phyloP scores from a whole-genome alignment of 64 coral and sea anemone species.

The Orbicella faveolata region DNA sequence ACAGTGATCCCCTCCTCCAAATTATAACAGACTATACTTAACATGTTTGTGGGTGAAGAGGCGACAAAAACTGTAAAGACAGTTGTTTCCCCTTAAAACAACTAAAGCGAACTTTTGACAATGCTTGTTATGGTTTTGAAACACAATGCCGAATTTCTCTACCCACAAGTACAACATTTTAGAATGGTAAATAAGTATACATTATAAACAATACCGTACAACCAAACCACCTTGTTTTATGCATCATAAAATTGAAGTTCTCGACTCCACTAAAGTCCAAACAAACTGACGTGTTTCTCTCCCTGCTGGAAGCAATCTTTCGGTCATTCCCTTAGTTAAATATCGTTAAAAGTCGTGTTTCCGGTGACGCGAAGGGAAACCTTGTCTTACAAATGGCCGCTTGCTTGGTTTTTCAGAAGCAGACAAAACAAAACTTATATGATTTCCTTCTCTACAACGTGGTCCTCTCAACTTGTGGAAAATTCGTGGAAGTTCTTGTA shows the following conservation, averaged over 20 bases:
- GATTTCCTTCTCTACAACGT: not conserved
- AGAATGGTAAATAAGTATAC: conserved; percentile 4
- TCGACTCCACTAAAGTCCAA: not conserved
- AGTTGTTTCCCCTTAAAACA: conserved; percentile 21
- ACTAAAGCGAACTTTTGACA: conserved; percentile 14
- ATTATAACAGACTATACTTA: not conserved
- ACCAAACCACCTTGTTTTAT: conserved; percentile 20
- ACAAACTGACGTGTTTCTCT: conserved; percentile 19
- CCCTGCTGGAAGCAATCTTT: not conserved
- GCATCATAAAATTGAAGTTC: conserved; percentile 4
- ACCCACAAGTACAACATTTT: not conserved
- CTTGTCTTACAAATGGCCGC: not conserved
- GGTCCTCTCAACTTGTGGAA: not conserved
- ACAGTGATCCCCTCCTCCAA: not conserved
- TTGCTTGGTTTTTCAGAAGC: not conserved
- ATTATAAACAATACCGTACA: not conserved
- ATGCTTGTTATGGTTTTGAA: conserved; percentile 39
- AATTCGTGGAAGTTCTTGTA: not conserved
- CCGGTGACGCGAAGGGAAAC: not conserved
- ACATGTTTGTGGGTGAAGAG: not conserved
- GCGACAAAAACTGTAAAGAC: not conserved
- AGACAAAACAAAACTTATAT: not conserved
- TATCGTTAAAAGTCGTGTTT: conserved; percentile 29
- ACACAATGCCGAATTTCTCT: conserved; percentile 37
- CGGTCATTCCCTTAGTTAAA: conserved; percentile 4